Conservation (phyloP, 2,797 vertebrate species). For the Esox lucius region DNA sequence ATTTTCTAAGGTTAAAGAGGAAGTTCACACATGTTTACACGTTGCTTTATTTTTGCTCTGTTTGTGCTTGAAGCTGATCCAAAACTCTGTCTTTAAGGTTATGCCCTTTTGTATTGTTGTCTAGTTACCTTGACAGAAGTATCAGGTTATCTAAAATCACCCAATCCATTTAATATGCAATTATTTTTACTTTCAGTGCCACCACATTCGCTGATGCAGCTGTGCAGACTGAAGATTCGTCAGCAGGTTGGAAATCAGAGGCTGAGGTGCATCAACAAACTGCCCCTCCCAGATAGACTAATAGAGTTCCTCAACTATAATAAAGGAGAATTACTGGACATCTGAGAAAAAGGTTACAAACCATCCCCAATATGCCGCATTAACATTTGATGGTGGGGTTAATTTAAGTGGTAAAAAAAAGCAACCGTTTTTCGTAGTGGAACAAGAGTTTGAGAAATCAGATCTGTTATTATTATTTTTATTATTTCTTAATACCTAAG, state of each 20-base stretch:
- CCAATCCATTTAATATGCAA: not conserved
- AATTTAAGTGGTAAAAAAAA: no score
- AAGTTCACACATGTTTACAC: no score
- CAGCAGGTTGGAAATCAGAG: conserved; percentile 71
- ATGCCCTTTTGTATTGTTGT: not conserved
- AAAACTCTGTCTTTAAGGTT: not conserved
- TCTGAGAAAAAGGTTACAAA: not conserved
- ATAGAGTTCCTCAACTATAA: conserved; percentile 74
- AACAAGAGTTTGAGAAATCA: no score
- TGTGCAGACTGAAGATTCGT: conserved; percentile 83
- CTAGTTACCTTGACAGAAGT: not conserved
- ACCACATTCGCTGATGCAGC: conserved; percentile 81
- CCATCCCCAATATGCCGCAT: no score
- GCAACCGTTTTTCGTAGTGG: no score
- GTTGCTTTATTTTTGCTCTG: no score
- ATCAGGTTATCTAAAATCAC: not conserved
- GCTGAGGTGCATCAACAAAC: conserved; percentile 68
- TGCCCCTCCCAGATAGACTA: conserved; percentile 81
- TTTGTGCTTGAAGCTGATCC: no score
- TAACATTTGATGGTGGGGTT: no score
- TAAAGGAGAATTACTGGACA: not conserved
- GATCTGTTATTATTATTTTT: no score
- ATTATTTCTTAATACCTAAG: no score
- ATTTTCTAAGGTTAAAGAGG: not conserved
- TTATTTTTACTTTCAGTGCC: conserved; percentile 64